These are phyloP conservation scores for Bovichtus diacanthus DNA, from an alignment of 2,797 vertebrate genomes.

Conservation along the genomic window DNA sequence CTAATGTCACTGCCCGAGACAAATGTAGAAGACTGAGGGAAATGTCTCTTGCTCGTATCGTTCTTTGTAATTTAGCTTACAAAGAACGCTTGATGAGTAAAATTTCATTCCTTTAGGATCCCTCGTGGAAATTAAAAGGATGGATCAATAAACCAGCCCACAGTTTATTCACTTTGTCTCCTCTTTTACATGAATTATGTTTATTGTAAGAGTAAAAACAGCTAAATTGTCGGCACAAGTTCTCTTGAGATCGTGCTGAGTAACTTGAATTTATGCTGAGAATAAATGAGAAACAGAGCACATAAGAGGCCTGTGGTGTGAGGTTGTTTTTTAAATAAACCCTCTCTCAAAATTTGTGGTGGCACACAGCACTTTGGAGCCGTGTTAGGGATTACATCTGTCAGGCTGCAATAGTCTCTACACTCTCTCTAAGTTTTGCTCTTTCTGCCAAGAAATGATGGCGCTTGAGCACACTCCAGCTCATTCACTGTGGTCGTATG, in stretches of 20 bases:
- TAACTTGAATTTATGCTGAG: slow-evolving; percentile 58
- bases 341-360: slow-evolving; percentile 74
- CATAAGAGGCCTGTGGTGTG: slow-evolving; percentile 78
- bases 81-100: not conserved
- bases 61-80: slow-evolving; percentile 37
- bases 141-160: slow-evolving; percentile 24
- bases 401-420: slow-evolving; percentile 68
- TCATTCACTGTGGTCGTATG: slow-evolving; percentile 43
- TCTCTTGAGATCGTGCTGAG: slow-evolving; percentile 39
- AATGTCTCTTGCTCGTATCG: slow-evolving; percentile 4
- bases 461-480: slow-evolving; percentile 56
- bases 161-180: slow-evolving; percentile 25
- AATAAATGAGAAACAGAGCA: slow-evolving; percentile 70
- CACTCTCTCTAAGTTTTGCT: slow-evolving; percentile 35
- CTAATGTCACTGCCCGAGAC: not conserved
- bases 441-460: slow-evolving; percentile 60
- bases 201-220: slow-evolving; percentile 37
- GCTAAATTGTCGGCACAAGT: slow-evolving; percentile 34
- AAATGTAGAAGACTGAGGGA: slow-evolving; percentile 6
- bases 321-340: slow-evolving; percentile 81
- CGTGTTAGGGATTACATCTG: slow-evolving; percentile 78
- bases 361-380: slow-evolving; percentile 74
- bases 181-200: slow-evolving; percentile 26
- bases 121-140: slow-evolving; percentile 39
- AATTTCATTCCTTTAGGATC: slow-evolving; percentile 1